Conservation (phyloP, 1,140 invertebrate genomes). For the Scaptomyza pallida region DNA sequence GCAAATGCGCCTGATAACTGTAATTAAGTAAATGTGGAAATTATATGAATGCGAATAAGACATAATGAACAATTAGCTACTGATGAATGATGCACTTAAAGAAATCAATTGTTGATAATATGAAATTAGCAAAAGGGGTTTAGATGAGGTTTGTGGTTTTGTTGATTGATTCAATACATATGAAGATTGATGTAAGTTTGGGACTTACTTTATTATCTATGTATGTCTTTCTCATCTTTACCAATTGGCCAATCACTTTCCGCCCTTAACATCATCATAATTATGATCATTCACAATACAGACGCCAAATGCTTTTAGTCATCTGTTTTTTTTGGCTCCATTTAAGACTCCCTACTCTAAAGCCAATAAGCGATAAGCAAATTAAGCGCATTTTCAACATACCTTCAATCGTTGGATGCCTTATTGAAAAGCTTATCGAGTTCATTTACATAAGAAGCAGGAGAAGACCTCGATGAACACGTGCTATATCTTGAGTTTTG, state of each 20-base stretch:
- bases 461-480: slow-evolving; percentile 17
- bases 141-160: no score
- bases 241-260: slow-evolving; percentile 21
- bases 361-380: slow-evolving; percentile 49
- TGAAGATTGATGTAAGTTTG: no score
- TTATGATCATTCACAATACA: slow-evolving; percentile 50
- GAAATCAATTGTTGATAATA: neutral
- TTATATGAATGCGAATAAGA: slow-evolving; percentile 46
- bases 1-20: slow-evolving; percentile 51
- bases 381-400: slow-evolving; percentile 58
- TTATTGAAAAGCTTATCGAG: slow-evolving; percentile 68
- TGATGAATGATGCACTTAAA: neutral
- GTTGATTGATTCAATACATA: no score
- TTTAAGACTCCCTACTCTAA: slow-evolving; percentile 4
- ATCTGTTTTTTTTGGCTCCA: slow-evolving; percentile 50
- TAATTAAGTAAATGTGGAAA: slow-evolving; percentile 73
- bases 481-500: slow-evolving; percentile 12
- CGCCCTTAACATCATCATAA: slow-evolving; percentile 22
- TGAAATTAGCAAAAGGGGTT: no score
- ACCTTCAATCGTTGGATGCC: slow-evolving; percentile 6
- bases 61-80: slow-evolving; percentile 18
- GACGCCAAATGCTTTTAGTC: slow-evolving; percentile 77
- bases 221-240: neutral
- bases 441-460: slow-evolving; percentile 37
- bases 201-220: no score